Base-by-base conservation (phyloP, 2,797 vertebrate species). In the Rhadinocentrus ornatus region DNA sequence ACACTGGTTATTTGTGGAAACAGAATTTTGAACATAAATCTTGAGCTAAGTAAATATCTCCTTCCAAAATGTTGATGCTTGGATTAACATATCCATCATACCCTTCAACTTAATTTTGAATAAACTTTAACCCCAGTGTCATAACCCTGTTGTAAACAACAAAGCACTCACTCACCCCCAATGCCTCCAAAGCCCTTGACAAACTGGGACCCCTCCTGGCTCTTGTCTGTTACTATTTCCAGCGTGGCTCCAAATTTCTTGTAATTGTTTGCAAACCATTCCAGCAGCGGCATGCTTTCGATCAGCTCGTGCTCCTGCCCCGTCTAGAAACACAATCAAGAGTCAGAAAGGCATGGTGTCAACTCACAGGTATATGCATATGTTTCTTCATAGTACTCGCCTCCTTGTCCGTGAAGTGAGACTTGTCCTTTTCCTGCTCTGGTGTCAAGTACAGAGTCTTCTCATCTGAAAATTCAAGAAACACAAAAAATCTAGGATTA, bases 181-280 rank as follows among this genome's bases (percentile, higher is more conserved):
- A 99, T 99, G 92, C 98, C 98, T 94, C 97, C 98, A 93, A 99
- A 99, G 93, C 98, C 98, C 95, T 99, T 99, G 90, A 99, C 97
- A 83, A 99, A 99, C 90, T 99, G 98, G 57, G 98, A 99, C 82
- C 98, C 98, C 94, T 99, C 98, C 93, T 99, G 98, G 92, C 98
- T 99, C 89, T 99, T 99, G 93, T 99, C 97, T 83, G 97, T 99
- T 93, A 99, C 97, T 57, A 99, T 99, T 94, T 99, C 98, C 96
- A 99, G 93, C 18, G 97, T 99, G 84, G 98, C 98, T 93, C 98
- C 98, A 82, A 99, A 99, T 94, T 97, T 99, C 93, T 99, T 99
- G 93, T 99, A 99, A 93, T 96, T 99, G 89, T 99, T 99, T 71
- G 98, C 98, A 88, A 99, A 99, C 98, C 98, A 99, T 89, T 99